Conservation (phyloP, 2,888 invertebrate species). For the Rotaria sp. region DNA sequence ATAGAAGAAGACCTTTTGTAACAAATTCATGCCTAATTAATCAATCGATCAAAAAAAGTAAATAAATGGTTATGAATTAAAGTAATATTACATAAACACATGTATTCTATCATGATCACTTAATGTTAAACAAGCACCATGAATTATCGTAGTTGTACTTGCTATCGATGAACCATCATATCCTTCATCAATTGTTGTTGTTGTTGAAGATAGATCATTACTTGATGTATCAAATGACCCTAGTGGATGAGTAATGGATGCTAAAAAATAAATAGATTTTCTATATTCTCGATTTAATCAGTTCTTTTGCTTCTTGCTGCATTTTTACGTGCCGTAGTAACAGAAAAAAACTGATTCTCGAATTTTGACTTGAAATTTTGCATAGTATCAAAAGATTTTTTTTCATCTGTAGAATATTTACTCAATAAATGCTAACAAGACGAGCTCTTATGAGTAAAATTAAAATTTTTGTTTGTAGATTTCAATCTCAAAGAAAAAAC, state of each 20-base stretch:
- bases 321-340: too few species aligned
- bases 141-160: slow-evolving; percentile 41
- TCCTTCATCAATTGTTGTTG: slow-evolving; percentile 40
- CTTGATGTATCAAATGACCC: neutral
- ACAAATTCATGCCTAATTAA: slow-evolving; percentile 72
- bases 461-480: too few species aligned
- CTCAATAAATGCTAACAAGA: too few species aligned
- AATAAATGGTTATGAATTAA: neutral
- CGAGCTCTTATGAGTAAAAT: too few species aligned
- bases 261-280: neutral
- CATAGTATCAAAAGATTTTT: too few species aligned
- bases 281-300: too few species aligned
- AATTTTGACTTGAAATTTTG: too few species aligned
- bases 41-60: neutral
- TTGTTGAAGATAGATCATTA: neutral
- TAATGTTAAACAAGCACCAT: slow-evolving; percentile 65
- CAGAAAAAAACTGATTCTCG: too few species aligned
- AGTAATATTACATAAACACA: slow-evolving; percentile 59
- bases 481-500: too few species aligned
- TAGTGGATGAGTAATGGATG: neutral
- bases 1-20: slow-evolving; percentile 75
- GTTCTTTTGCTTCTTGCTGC: too few species aligned
- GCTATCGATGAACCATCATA: neutral
- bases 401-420: too few species aligned
- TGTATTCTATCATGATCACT: slow-evolving; percentile 78